These are phyloP conservation scores for Amia ocellicauda DNA, from an alignment of 2,113 vertebrate species.

Conservation along the genomic window DNA sequence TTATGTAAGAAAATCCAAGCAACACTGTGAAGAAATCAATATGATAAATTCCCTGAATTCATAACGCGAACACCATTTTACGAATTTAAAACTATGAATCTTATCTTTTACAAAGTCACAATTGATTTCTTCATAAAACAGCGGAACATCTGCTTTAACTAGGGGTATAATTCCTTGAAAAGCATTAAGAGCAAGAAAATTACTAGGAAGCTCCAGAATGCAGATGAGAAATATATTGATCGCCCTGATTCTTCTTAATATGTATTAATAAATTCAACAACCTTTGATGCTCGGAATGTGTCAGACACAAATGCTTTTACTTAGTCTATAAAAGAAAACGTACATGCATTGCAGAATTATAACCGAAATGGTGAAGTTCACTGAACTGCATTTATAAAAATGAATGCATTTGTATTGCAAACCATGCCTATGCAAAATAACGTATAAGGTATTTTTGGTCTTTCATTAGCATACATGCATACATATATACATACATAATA, in stretches of 20 bases:
- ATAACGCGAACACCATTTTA: conserved; percentile 72
- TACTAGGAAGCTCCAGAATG: conserved; percentile 75
- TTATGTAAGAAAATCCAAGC: conserved; percentile 42
- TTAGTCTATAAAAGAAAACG: conserved; percentile 24
- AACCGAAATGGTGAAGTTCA: conserved; percentile 21
- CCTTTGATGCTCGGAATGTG: conserved; percentile 74
- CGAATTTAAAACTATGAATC: conserved; percentile 79
- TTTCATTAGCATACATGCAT: too few relatives aligned
- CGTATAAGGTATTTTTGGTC: not conserved
- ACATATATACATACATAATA: too few relatives aligned
- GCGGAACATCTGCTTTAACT: conserved; percentile 69
- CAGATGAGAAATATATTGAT: conserved; percentile 81
- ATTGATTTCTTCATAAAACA: conserved; percentile 84
- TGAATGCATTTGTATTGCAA: conserved; percentile 5
- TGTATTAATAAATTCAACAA: conserved; percentile 78
- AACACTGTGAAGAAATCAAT: conserved; percentile 63
- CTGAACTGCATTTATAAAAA: conserved; percentile 8
- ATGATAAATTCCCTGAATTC: conserved; percentile 77
- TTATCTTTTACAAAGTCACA: conserved; percentile 78
- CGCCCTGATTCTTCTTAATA: conserved; percentile 78
- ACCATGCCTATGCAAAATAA: conserved; percentile 1
- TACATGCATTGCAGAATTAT: conserved; percentile 15
- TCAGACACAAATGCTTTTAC: conserved; percentile 62
- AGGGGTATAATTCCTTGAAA: conserved; percentile 77
- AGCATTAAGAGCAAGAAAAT: conserved; percentile 76